Conservation (phyloP, 2,113 vertebrate species). For the Planiliza haematocheilus region DNA sequence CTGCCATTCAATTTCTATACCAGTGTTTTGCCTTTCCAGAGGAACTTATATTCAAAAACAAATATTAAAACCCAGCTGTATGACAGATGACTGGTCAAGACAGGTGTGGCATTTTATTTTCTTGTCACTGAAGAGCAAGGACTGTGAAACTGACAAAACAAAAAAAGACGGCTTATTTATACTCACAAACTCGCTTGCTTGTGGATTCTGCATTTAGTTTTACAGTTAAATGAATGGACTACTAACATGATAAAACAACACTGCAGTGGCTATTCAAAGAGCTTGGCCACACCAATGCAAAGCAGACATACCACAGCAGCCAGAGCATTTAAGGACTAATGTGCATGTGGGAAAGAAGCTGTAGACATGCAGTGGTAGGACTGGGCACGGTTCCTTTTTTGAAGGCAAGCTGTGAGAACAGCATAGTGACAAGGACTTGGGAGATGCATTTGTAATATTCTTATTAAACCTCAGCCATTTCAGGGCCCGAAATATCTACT, state of each 20-base stretch:
- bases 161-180: neutral
- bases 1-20: too few relatives aligned
- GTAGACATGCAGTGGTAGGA: conserved; percentile 16
- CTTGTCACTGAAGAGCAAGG: neutral
- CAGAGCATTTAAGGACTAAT: conserved; percentile 5
- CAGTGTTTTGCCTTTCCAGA: too few relatives aligned
- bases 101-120: neutral
- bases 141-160: too few relatives aligned
- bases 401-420: neutral
- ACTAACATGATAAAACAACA: neutral
- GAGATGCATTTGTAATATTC: too few relatives aligned
- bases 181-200: too few relatives aligned
- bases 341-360: neutral
- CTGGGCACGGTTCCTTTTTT: conserved; percentile 6
- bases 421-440: neutral
- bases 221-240: neutral
- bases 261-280: neutral
- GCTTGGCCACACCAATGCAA: neutral
- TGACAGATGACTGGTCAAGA: neutral
- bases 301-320: conserved; percentile 8
- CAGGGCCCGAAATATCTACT: neutral
- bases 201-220: neutral
- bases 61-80: too few relatives aligned
- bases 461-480: neutral
- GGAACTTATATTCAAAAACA: too few relatives aligned